Evolutionary conservation across 2,797 vertebrate species (phyloP).

Genomic region (Molothrus ater): DNA sequence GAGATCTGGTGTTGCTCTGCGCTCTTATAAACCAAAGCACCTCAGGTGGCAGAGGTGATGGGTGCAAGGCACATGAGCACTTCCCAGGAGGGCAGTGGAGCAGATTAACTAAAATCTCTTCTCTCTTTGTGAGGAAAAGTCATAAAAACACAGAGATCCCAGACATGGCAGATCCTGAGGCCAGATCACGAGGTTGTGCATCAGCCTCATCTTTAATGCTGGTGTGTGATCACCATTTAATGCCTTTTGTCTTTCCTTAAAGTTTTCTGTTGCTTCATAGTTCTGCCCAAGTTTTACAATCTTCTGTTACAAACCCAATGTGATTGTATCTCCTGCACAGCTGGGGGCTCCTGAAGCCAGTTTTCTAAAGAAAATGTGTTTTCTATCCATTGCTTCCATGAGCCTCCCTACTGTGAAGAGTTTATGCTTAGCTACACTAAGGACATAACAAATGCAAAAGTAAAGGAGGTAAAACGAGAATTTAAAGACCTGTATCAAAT

Average conservation of each 20-base stretch:
- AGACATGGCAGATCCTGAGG: not conserved
- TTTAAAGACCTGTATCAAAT: constrained; percentile 37
- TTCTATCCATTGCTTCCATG: constrained; percentile 33
- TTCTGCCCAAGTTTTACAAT: constrained; percentile 16
- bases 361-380: constrained; percentile 59
- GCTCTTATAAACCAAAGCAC: not conserved
- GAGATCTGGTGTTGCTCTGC: not conserved
- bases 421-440: constrained; percentile 55
- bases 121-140: not conserved
- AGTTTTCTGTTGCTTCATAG: constrained; percentile 15
- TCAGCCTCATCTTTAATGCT: not conserved
- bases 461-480: not conserved
- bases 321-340: constrained; percentile 45
- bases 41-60: not conserved
- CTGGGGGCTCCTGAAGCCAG: constrained; percentile 17
- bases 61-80: not conserved
- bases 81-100: not conserved
- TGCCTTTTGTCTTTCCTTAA: not conserved
- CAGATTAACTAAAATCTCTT: not conserved
- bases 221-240: too few relatives aligned
- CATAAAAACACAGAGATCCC: not conserved
- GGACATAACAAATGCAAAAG: constrained; percentile 31
- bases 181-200: not conserved
- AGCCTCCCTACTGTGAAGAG: constrained; percentile 43
- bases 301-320: not conserved